Percentiles rank a stretch among this genome's conserved stretches.
These are phyloP conservation scores for Standfussiana lucernea DNA, from an alignment of 2,888 invertebrate species.

Conservation along the genomic window DNA sequence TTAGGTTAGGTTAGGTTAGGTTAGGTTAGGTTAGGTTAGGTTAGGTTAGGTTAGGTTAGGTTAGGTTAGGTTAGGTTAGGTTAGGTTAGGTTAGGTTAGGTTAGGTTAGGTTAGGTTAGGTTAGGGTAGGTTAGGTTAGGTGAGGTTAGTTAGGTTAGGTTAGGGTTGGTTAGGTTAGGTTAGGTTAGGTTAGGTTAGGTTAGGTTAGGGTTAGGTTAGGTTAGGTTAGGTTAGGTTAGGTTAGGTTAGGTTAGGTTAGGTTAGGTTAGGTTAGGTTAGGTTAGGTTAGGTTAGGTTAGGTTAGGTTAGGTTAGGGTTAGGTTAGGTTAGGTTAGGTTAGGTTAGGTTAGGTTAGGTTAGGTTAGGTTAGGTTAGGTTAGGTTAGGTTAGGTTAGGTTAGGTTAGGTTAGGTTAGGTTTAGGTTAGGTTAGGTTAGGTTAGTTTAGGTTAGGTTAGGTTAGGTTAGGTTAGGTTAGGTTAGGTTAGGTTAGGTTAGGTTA, in stretches of 20 bases:
- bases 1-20: conserved; percentile 39
- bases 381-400: conserved; percentile 57
- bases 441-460: conserved; percentile 56
- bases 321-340: conserved; percentile 54
- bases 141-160: conserved; percentile 44
- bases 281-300: conserved; percentile 56
- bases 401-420: conserved; percentile 56
- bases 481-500: conserved; percentile 50
- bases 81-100: conserved; percentile 28
- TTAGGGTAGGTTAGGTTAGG: conserved; percentile 36
- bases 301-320: conserved; percentile 59
- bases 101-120: conserved; percentile 33
- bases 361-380: conserved; percentile 49
- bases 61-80: conserved; percentile 30
- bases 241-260: conserved; percentile 54
- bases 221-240: conserved; percentile 41
- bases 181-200: conserved; percentile 44
- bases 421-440: conserved; percentile 55
- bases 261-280: conserved; percentile 58
- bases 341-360: conserved; percentile 53
- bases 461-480: conserved; percentile 45
- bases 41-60: conserved; percentile 34
- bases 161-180: conserved; percentile 41
- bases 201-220: conserved; percentile 37
- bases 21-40: conserved; percentile 31